Base-by-base conservation (phyloP, 64 coral and sea anemone genomes). In the Astreopora myriophthalma region DNA sequence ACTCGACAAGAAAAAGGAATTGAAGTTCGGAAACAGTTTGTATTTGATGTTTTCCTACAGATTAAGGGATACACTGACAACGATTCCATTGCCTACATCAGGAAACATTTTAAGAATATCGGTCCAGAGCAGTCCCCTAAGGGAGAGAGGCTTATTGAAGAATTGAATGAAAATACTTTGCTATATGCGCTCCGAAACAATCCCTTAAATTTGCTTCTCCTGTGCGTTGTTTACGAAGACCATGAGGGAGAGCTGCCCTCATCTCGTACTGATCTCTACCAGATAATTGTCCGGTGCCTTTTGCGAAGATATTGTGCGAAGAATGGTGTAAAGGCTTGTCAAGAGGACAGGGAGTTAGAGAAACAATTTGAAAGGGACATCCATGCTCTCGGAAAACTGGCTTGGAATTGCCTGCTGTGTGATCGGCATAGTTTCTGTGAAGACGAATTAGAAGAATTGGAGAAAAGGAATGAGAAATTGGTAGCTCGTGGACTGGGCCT, bases 201-300 rank as follows among this genome's bases (percentile, higher is more conserved):
- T 36, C 87, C 87, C 0, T 76, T 89, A 62, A 89, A 79, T 44
- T 27, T 62, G 9, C 48, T 64, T 11, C 48, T 89, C 31, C 31
- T 89, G 1, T 89, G 74, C 39, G 87, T 89, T 42, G 87, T 89
- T 52, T 89, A 60, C 79, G 87, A 89, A 39, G 87, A 79, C 19
- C 42, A 40, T 68, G 19, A 89, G 14, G 73, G 73, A 23, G 32
- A 79, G 40, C 74, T 89, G 1, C 87, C 87, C 3, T 62, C 55
- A 32, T 63, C 74, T 23, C 27, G 42, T 30, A 89, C 87, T 20
- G 34, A 80, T 17, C 74, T 89, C 3, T 89, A 79, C 34, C 13
- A 67, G 17, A 78, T 67, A 8, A 89, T 89, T 16, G 23, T 76
- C 14, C 19, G 6, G 3, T 84, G 51, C 19, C 34, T 63, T 12